Evolutionary conservation across 2,888 invertebrate genomes (phyloP).

Genomic region (Synergus laeviventris): DNA sequence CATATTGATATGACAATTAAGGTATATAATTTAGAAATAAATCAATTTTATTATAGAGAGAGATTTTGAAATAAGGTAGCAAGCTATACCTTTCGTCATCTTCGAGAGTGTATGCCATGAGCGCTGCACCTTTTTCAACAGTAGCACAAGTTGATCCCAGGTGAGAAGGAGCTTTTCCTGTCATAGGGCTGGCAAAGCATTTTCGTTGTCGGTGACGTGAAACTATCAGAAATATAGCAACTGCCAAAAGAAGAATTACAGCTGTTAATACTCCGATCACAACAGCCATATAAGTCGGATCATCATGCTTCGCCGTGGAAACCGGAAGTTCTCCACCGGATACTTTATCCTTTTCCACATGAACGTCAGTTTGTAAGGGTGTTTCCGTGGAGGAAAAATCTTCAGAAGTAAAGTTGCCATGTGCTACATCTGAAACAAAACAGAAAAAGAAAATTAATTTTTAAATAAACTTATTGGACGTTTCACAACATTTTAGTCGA

Average conservation of each 20-base stretch:
- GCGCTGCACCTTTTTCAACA: constrained; percentile 75
- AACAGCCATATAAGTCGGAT: constrained; percentile 86
- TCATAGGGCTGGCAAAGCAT: constrained; percentile 84
- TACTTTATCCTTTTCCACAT: constrained; percentile 74
- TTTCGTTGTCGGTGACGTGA: constrained; percentile 85
- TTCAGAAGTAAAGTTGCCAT: constrained; percentile 86
- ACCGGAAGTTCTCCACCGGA: constrained; percentile 79
- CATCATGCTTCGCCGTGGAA: constrained; percentile 83
- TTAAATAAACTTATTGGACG: background rate
- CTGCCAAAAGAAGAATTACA: constrained; percentile 84
- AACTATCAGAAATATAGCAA: constrained; percentile 84
- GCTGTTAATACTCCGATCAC: constrained; percentile 87
- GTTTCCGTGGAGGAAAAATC: constrained; percentile 78
- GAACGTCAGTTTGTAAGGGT: constrained; percentile 77
- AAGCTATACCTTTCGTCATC: constrained; percentile 72
- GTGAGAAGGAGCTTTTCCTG: constrained; percentile 78
- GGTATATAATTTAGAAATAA: constrained; percentile 32
- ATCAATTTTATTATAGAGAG: constrained; percentile 32
- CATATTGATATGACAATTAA: no score
- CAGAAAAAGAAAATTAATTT: background rate
- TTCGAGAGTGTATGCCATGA: constrained; percentile 74
- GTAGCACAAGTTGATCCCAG: constrained; percentile 75
- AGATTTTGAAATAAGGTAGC: constrained; percentile 22
- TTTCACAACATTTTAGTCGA: background rate
- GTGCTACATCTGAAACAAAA: constrained; percentile 79